Percentiles rank a stretch among this genome's conserved stretches.
phyloP scores from a whole-genome alignment of 2,113 vertebrate species.

The Corythoichthys intestinalis region DNA sequence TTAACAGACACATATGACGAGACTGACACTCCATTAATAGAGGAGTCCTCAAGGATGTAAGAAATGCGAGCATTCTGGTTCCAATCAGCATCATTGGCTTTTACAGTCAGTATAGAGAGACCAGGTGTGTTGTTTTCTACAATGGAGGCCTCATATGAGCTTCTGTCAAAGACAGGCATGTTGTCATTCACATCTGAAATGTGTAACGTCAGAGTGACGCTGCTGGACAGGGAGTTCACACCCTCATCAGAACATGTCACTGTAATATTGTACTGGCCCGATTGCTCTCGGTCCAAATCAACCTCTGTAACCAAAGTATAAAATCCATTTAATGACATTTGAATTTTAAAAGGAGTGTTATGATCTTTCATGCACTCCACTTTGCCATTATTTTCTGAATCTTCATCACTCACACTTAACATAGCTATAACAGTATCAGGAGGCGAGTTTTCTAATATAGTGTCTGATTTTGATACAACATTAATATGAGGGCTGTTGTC shows the following conservation, averaged over 20 bases:
- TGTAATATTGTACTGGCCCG: constrained; percentile 34
- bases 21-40: not conserved
- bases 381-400: constrained; percentile 32
- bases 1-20: not conserved
- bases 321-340: constrained; percentile 52
- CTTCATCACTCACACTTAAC: constrained; percentile 52
- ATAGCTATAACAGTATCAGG: constrained; percentile 70
- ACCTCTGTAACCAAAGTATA: constrained; percentile 70
- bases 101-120: constrained; percentile 9
- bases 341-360: constrained; percentile 57
- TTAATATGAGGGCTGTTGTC: constrained; percentile 66
- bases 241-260: constrained; percentile 41
- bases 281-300: constrained; percentile 30
- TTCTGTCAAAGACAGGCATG: constrained; percentile 42
- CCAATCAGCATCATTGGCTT: constrained; percentile 28
- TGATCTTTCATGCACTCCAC: constrained; percentile 60
- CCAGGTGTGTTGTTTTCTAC: constrained; percentile 56
- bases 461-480: constrained; percentile 51
- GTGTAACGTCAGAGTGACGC: constrained; percentile 44
- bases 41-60: constrained; percentile 1
- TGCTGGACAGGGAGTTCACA: constrained; percentile 45
- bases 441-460: constrained; percentile 64
- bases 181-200: constrained; percentile 53
- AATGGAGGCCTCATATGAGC: constrained; percentile 31
- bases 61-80: constrained; percentile 10